Percentiles rank a stretch among this genome's conserved stretches.
Conservation (phyloP, 2,113 vertebrate species). For the Silurus asotus region DNA sequence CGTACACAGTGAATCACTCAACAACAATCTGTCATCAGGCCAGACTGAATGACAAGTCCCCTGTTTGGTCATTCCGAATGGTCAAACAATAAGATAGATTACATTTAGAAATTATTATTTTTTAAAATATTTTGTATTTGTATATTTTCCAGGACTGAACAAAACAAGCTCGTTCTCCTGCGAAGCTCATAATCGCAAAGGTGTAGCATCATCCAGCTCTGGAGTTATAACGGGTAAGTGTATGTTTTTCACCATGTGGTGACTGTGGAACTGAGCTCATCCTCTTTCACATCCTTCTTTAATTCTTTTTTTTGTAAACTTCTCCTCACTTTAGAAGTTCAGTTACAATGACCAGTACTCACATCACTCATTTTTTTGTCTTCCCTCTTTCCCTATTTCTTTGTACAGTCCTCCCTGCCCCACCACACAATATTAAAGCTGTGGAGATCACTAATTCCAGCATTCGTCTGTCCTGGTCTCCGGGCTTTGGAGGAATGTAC, state of each 20-base stretch:
- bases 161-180: conserved; percentile 83
- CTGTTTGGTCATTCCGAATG: no score
- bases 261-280: neutral
- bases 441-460: conserved; percentile 66
- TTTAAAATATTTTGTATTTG: neutral
- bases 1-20: conserved; percentile 10
- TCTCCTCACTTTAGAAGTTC: neutral
- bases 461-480: conserved; percentile 76
- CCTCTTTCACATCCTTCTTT: conserved; percentile 12
- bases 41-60: neutral
- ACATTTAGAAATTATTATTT: neutral
- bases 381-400: neutral
- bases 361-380: neutral
- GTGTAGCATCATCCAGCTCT: conserved; percentile 81
- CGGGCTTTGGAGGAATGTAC: conserved; percentile 79
- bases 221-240: conserved; percentile 79
- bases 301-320: neutral
- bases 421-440: conserved; percentile 66
- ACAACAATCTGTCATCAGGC: neutral
- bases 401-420: conserved; percentile 75
- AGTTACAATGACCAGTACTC: neutral
- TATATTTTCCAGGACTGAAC: conserved; percentile 75
- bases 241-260: neutral
- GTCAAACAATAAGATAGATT: neutral
- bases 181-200: conserved; percentile 85